These are phyloP conservation scores for Doryteuthis pealeii DNA, from an alignment of 1,140 invertebrate species.

Conservation along the genomic window DNA sequence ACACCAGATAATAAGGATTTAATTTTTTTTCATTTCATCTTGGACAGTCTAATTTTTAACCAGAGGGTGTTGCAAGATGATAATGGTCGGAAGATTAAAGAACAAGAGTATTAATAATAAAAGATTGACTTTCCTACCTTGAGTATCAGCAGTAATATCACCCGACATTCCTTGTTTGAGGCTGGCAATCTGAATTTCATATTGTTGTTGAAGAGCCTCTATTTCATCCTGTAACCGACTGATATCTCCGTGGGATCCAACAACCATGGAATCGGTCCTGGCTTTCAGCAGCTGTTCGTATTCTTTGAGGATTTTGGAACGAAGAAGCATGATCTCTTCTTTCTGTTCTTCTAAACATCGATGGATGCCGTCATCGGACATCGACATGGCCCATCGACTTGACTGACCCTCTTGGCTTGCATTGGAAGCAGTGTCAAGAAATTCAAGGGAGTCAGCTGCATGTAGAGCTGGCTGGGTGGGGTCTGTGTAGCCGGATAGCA, in stretches of 20 bases:
- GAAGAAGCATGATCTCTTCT: constrained; percentile 39
- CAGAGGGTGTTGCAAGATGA: no score
- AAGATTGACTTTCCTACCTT: no score
- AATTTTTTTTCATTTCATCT: no score
- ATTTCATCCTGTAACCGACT: constrained; percentile 42
- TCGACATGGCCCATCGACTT: no score
- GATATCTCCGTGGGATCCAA: constrained; percentile 37
- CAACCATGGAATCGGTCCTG: constrained; percentile 31
- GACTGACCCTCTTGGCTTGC: no score
- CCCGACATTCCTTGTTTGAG: neutral
- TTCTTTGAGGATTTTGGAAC: constrained; percentile 38
- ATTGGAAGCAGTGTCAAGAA: neutral
- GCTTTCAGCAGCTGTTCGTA: constrained; percentile 38
- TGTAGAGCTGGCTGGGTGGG: constrained; percentile 12
- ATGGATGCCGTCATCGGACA: constrained; percentile 29
- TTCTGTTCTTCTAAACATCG: constrained; percentile 38
- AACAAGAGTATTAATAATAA: no score
- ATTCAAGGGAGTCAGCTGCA: constrained; percentile 15
- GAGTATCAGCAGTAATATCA: neutral
- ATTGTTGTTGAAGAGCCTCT: constrained; percentile 37
- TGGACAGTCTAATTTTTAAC: no score
- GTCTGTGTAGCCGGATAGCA: neutral
- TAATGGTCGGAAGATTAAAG: no score
- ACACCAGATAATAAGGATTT: no score
- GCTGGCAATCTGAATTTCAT: constrained; percentile 34